Evolutionary conservation across 53 echinoderm and acorn worm genomes (phyloP), one percentile per base, ranked within the genome.

Genomic region (Crossaster papposus): DNA sequence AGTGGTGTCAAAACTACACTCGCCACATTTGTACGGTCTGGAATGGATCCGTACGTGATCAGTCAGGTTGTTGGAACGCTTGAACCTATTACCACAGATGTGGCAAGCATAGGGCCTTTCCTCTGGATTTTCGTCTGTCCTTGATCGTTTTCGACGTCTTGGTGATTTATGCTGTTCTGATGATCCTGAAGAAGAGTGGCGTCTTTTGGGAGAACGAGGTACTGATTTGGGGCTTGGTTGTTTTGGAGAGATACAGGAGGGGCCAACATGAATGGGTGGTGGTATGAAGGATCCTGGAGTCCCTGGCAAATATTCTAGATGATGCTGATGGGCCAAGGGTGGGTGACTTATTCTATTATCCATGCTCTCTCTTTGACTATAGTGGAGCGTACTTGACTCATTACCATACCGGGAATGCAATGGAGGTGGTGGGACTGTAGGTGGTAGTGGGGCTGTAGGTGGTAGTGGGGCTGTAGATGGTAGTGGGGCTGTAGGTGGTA

Each of bases 1-100:
- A 54, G 96, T 99, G 7, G 99, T 99, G 93, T 93, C 96, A 82
- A 94, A 99, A 26, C 85, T 83, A 64, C 99, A 99, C 85, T 96
- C 99, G 2, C 95, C 95, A 81, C 99, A 99, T 87, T 96, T 96
- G 90, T 96, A 99, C 8, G 99, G 99, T 65, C 99, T 85, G 24
- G 99, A 94, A 36, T 99, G 99, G 38, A 94, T 99, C 6, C 96
- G 92, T 24, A 99, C 96, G 64, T 99, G 99, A 77, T 99, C 99
- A 24, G 92, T 91, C 53, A 99, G 51, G 83, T 99, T 99, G 91
- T 99, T 99, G 22, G 93, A 90, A 11, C 99, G 88, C 87, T 99
- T 99, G 90, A 99, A 99, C 35, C 96, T 95, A 65, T 96, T 99
- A 8, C 99, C 95, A 88, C 99, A 99, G 31, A 99, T 93, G 65